phyloP scores from a whole-genome alignment of 2,888 invertebrate genomes.

The Orgyia antiqua region DNA sequence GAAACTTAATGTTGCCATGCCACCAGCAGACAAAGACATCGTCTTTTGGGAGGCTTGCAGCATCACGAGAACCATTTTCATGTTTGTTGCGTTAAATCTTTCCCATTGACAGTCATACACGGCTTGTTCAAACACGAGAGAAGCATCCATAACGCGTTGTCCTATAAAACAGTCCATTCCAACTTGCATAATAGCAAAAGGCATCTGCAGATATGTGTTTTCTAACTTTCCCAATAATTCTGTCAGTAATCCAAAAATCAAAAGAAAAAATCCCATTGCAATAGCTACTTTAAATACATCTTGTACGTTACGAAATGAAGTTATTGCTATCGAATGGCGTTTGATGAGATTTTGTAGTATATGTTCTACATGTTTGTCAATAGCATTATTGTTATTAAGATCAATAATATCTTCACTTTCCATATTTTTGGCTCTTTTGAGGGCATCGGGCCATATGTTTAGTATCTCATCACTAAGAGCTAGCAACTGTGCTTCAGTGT shows the following conservation, averaged over 20 bases:
- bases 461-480: conserved; percentile 20
- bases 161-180: conserved; percentile 32
- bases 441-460: conserved; percentile 21
- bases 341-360: conserved; percentile 25
- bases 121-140: conserved; percentile 16
- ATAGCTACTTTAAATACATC: conserved; percentile 32
- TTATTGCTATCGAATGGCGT: conserved; percentile 27
- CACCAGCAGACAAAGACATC: conserved; percentile 35
- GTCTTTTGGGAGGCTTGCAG: conserved; percentile 32
- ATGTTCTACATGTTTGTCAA: conserved; percentile 21
- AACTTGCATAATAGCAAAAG: conserved; percentile 37
- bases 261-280: conserved; percentile 33
- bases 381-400: conserved; percentile 2
- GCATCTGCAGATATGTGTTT: conserved; percentile 39
- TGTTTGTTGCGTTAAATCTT: conserved; percentile 23
- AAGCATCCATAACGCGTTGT: conserved; percentile 29
- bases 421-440: conserved; percentile 6
- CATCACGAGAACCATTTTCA: conserved; percentile 29
- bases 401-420: conserved; percentile 2
- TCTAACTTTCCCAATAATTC: conserved; percentile 39
- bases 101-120: conserved; percentile 31
- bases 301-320: conserved; percentile 28
- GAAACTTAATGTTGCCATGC: conserved; percentile 30
- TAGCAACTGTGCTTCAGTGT: conserved; percentile 22
- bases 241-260: conserved; percentile 29